Evolutionary conservation across 2,888 invertebrate species (phyloP), one percentile per base, ranked within the genome.

Genomic region (Charanyca ferruginea): DNA sequence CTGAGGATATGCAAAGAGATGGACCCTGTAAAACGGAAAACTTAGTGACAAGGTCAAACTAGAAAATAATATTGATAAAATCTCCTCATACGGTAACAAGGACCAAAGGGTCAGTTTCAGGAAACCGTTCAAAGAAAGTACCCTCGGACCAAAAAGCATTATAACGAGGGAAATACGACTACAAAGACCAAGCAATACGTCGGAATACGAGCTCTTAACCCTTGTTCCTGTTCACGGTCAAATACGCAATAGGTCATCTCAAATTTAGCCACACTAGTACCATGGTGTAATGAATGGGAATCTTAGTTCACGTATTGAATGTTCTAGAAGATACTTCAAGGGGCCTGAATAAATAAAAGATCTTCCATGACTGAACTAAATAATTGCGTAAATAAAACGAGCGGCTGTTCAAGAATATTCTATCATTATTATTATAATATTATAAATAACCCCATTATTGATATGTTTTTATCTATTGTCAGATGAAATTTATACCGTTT

Each of bases 201-300:
- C 32, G 16, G 59, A 54, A 44, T 38, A 45, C 22, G 48, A 58
- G 20, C 23, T 38, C 25, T 13, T 42, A 9, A 52, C 32, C n/a
- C 54, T 22, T 42, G 13, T 45, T 42, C 6, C 51, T n/a, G 11
- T 68, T 75, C 76, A 72, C 44, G 45, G 76, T 47, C 75, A 60
- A 23, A 73, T 42, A 38, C 51, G 38, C 44, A 45, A 25, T 49
- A 25, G 13, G 16, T 20, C 18, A 22, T 42, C 35, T 53, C 11
- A 63, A 22, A 63, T 42, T 18, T 8, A 9, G 42, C 8, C 22
- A 25, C 41, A 8, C 11, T n/a, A n/a, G n/a, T n/a, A n/a, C n/a
- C n/a, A 2, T 42, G 16, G 11, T 32, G 32, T 6, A 20, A 25
- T 45, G 35, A 32, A 22, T 16, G 3, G 8, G 23, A 44, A 23